Percentiles rank a stretch among this genome's conserved stretches.
phyloP scores from a whole-genome alignment of 92 coral and sea anemone genomes.

The Actinostola sp. region DNA sequence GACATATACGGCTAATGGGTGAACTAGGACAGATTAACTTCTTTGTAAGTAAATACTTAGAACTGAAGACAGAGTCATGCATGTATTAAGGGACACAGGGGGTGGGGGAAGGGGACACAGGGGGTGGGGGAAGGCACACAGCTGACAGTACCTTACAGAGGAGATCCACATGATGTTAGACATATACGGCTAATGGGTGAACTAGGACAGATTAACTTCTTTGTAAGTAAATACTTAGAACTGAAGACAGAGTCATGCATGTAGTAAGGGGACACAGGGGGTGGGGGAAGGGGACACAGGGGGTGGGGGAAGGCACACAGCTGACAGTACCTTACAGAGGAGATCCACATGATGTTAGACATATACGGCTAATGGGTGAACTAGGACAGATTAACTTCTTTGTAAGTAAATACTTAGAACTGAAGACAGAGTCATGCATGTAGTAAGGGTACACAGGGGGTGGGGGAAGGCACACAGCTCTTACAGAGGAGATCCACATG shows the following conservation, averaged over 20 bases:
- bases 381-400: conserved; percentile 93
- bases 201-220: conserved; percentile 91
- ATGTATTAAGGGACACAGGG: too few species aligned
- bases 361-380: conserved; percentile 90
- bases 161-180: conserved; percentile 90
- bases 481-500: conserved; percentile 91
- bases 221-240: conserved; percentile 75
- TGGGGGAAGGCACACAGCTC: conserved; percentile 92
- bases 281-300: too few species aligned
- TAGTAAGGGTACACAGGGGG: too few species aligned
- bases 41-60: conserved; percentile 76
- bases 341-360: conserved; percentile 88
- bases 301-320: too few species aligned
- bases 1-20: conserved; percentile 89
- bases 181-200: conserved; percentile 92
- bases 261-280: too few species aligned
- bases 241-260: too few species aligned
- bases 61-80: too few species aligned
- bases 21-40: conserved; percentile 94
- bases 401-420: conserved; percentile 73
- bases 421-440: too few species aligned
- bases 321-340: conserved; percentile 82
- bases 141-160: conserved; percentile 76
- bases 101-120: too few species aligned
- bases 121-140: too few species aligned